Evolutionary conservation across 1,140 invertebrate species (phyloP).

Genomic region (Eufriesea mexicana): DNA sequence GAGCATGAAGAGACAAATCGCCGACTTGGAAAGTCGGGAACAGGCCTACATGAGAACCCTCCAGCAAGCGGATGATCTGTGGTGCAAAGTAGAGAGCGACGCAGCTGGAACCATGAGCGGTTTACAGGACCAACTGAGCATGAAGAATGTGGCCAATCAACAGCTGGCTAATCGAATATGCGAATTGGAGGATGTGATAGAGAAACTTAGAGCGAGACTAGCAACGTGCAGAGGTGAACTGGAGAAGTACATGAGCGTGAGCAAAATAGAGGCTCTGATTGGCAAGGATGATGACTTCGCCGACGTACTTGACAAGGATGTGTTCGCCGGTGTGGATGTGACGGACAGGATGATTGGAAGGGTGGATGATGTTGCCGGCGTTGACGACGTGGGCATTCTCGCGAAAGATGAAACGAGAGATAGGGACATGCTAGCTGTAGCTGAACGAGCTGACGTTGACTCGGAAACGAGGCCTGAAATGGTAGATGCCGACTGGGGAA

Average conservation of each 20-base stretch:
- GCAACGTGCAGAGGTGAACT: constrained; percentile 37
- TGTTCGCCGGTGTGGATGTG: neutral
- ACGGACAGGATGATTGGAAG: constrained; percentile 29
- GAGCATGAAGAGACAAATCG: constrained; percentile 82
- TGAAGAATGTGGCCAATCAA: constrained; percentile 70
- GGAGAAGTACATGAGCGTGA: constrained; percentile 56
- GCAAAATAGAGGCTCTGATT: constrained; percentile 45
- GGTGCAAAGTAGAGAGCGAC: constrained; percentile 86
- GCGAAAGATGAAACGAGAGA: constrained; percentile 1
- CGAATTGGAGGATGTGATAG: constrained; percentile 67
- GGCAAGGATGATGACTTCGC: constrained; percentile 65
- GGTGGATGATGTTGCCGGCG: constrained; percentile 14
- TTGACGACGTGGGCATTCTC: constrained; percentile 29
- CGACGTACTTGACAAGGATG: constrained; percentile 33
- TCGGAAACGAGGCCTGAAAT: neutral
- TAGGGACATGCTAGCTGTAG: neutral
- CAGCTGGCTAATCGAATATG: constrained; percentile 65
- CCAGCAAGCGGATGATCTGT: constrained; percentile 88
- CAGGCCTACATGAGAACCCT: constrained; percentile 88
- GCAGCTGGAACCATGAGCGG: constrained; percentile 69
- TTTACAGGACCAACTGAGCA: constrained; percentile 73
- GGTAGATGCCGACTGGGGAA: neutral
- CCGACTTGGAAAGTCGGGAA: constrained; percentile 86
- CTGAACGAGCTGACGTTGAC: neutral
- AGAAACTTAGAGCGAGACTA: constrained; percentile 49